These are phyloP conservation scores for Diogma glabrata DNA, from an alignment of 2,888 invertebrate genomes.

Conservation along the genomic window DNA sequence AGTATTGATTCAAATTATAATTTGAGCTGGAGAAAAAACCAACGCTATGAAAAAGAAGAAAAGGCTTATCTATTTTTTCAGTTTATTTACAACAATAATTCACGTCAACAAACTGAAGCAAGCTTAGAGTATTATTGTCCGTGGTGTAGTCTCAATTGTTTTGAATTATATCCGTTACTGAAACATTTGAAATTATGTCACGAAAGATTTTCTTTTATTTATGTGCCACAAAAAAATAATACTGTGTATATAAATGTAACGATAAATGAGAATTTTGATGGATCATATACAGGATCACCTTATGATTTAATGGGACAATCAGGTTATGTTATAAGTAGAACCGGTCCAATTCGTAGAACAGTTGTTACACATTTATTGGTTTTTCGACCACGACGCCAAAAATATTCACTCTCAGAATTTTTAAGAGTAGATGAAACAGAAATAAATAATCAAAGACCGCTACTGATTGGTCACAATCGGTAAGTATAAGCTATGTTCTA, in stretches of 20 bases:
- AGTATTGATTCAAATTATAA: too few relatives aligned
- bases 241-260: conserved; percentile 68
- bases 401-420: conserved; percentile 62
- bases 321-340: not conserved
- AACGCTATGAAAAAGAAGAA: not conserved
- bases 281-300: conserved; percentile 56
- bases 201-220: conserved; percentile 76
- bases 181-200: conserved; percentile 84
- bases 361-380: conserved; percentile 35
- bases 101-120: conserved; percentile 80
- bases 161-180: conserved; percentile 65
- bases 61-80: conserved; percentile 44
- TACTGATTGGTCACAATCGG: conserved; percentile 6
- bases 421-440: conserved; percentile 59
- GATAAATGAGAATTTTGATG: conserved; percentile 81
- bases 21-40: not conserved
- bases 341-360: not conserved
- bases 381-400: conserved; percentile 35
- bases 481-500: too few relatives aligned
- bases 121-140: conserved; percentile 81
- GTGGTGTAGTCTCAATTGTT: conserved; percentile 82
- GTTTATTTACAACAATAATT: conserved; percentile 82
- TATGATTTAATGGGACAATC: not conserved
- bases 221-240: conserved; percentile 44
- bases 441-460: not conserved